These are phyloP conservation scores for Drosophila ambigua DNA, from an alignment of 1,140 invertebrate species.

Conservation along the genomic window DNA sequence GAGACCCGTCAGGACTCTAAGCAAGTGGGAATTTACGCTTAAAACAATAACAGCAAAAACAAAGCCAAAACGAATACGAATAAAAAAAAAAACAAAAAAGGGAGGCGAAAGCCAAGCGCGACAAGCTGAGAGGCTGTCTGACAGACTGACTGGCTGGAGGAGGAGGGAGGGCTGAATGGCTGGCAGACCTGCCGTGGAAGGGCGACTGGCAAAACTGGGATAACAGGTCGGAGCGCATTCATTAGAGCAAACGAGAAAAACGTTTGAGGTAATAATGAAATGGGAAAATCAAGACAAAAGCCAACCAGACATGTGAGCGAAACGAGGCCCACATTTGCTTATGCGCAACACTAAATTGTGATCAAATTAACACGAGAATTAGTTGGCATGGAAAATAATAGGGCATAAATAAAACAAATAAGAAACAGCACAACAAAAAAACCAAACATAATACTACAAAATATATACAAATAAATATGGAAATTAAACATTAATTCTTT, in stretches of 20 bases:
- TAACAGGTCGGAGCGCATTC: conserved; percentile 54
- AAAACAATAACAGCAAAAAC: conserved; percentile 75
- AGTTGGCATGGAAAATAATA: not conserved
- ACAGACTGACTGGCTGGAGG: conserved; percentile 38
- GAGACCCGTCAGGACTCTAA: conserved; percentile 33
- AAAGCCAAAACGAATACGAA: conserved; percentile 35
- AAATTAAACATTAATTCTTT: too few species aligned
- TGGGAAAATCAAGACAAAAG: conserved; percentile 58
- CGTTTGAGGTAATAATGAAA: conserved; percentile 64
- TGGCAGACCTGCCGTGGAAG: conserved; percentile 33
- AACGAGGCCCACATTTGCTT: conserved; percentile 41
- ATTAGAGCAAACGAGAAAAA: conserved; percentile 70
- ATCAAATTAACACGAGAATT: conserved; percentile 28
- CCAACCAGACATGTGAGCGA: conserved; percentile 34
- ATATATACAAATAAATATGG: too few species aligned
- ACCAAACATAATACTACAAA: too few species aligned
- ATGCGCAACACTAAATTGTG: conserved; percentile 39
- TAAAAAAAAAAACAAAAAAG: conserved; percentile 10
- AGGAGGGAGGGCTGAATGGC: not conserved
- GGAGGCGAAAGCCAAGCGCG: conserved; percentile 13
- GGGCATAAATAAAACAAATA: not conserved
- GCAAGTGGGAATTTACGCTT: conserved; percentile 79
- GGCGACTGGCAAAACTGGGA: conserved; percentile 35
- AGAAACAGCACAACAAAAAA: too few species aligned
- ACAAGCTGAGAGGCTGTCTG: conserved; percentile 38